A percentile compares a stretch with the other conserved stretches of the same genome.
Evolutionary conservation across 1,140 invertebrate species (phyloP).

Genomic region (Eueides isabella): DNA sequence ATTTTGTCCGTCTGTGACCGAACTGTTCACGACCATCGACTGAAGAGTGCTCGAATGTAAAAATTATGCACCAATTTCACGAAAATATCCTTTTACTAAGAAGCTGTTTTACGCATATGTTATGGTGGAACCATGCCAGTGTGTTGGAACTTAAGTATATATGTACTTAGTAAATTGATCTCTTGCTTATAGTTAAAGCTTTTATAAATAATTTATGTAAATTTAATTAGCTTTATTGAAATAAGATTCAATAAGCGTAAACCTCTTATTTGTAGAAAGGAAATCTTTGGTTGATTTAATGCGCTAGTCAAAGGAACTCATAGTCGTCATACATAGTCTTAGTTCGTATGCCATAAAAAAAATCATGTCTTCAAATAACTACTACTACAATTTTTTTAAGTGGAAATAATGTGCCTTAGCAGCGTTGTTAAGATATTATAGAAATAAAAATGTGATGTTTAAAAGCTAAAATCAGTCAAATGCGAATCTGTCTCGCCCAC

Average conservation of each 20-base stretch:
- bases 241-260: too few species aligned
- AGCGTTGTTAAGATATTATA: background rate
- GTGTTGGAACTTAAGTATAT: background rate
- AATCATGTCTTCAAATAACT: background rate
- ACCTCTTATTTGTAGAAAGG: too few species aligned
- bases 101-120: slow-evolving; percentile 52
- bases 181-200: too few species aligned
- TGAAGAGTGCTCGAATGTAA: slow-evolving; percentile 64
- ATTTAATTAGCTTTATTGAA: too few species aligned
- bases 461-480: too few species aligned
- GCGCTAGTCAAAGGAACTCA: too few species aligned
- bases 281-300: too few species aligned
- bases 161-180: background rate
- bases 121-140: slow-evolving; percentile 37
- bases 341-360: background rate
- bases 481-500: too few species aligned
- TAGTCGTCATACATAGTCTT: background rate
- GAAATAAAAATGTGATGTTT: background rate
- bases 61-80: slow-evolving; percentile 66
- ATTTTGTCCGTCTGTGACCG: slow-evolving; percentile 69
- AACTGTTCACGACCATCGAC: slow-evolving; percentile 54
- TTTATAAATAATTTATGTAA: too few species aligned
- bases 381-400: background rate
- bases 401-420: background rate
- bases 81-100: slow-evolving; percentile 64